Base-by-base conservation (phyloP, 2,888 invertebrate species). In the Noctua janthe region DNA sequence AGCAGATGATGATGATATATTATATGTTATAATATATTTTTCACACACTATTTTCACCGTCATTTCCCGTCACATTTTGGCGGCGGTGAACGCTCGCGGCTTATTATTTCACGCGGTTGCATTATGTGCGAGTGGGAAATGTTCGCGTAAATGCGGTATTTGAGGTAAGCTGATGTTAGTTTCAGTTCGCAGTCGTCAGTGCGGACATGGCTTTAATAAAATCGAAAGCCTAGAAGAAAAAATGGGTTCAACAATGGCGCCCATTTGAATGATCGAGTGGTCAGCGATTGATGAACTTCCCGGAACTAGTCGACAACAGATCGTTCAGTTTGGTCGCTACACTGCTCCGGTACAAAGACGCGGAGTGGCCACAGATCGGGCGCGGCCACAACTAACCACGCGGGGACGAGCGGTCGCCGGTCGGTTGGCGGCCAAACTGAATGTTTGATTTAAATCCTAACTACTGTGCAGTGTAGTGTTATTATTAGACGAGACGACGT, bases 371-470 rank as follows among this genome's bases (percentile, higher is more conserved):
- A 11, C 49, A 49, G 29, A 66, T 20, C 29, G 56, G 35, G 29
- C 51, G 70, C 43, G 56, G 35, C 43, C 43, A 47, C 54, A 11
- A 74, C 15, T 39, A n/a, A 23, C 64, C 20, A n/a, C 47, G 35
- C n/a, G 15, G 20, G 59, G 23, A 17, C 3, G 62, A 20, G 1
- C 11, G 49, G 11, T 47, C 11, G 35, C 39, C 39, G 15, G 17
- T 43, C 8, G 47, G 8, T 5, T 29, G 62, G n/a, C 13, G 3
- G 35, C 8, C 64, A 7, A 17, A 59, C 56, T 76, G 23, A 39
- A 15, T 35, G 3, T 29, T 84, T 80, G 70, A 85, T 80, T 71
- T 71, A 47, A 66, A 49, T 67, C 39, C 7, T 66, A 47, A 49
- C 20, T 64, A 3, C n/a, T 23, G 62, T 29, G 54, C 47, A 64